Evolutionary conservation across 2,797 vertebrate species (phyloP).

Genomic region (Podargus strigoides): DNA sequence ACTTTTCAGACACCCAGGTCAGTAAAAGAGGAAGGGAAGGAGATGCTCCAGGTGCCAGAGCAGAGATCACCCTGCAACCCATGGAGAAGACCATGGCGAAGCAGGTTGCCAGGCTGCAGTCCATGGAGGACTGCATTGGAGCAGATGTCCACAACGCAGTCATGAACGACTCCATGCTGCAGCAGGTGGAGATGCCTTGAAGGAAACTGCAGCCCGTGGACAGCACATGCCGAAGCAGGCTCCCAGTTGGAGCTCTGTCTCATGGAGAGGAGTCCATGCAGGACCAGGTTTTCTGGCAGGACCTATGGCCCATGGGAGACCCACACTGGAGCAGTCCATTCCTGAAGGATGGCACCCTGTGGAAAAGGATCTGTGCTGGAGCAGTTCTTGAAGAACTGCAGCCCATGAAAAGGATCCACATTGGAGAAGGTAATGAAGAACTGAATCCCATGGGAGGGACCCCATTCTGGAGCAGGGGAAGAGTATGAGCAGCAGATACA

Average conservation of each 20-base stretch:
- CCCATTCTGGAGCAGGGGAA: neutral
- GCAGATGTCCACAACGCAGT: neutral
- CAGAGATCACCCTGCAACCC: neutral
- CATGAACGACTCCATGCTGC: neutral
- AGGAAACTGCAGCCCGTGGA: neutral
- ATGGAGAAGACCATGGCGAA: neutral
- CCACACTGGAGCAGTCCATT: neutral
- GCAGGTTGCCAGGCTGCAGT: neutral
- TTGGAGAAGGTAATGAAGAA: neutral
- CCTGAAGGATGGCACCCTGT: neutral
- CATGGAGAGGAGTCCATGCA: rapidly evolving
- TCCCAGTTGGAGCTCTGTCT: neutral
- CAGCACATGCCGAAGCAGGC: neutral
- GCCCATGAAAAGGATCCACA: neutral
- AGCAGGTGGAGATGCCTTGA: neutral
- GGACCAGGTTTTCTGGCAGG: neutral
- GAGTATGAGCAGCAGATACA: neutral
- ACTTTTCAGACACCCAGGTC: neutral
- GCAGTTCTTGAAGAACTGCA: neutral
- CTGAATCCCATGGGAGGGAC: neutral
- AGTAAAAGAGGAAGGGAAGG: neutral
- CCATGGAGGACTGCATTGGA: neutral
- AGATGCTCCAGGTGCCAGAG: neutral
- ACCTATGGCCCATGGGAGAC: rapidly evolving
- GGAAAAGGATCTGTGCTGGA: neutral